Percentiles rank a stretch among this genome's conserved stretches.
These are phyloP conservation scores for Didymodactylos carnosus DNA, from an alignment of 2,888 invertebrate genomes.

Conservation along the genomic window DNA sequence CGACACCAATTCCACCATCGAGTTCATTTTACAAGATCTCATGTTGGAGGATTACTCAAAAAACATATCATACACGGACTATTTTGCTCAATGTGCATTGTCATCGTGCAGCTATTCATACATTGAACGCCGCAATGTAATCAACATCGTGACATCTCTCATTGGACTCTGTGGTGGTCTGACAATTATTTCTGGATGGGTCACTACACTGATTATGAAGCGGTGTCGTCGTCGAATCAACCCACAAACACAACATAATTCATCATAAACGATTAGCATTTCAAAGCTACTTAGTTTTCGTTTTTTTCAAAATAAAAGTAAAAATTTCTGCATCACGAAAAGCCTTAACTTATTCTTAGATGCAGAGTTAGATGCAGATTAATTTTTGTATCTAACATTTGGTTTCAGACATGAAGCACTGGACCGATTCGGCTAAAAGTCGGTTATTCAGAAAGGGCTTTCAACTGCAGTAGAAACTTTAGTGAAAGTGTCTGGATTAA, in stretches of 20 bases:
- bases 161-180: background rate
- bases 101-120: background rate
- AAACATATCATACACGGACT: background rate
- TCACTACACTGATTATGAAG: background rate
- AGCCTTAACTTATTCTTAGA: too few relatives aligned
- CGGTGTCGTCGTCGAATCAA: background rate
- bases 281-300: too few relatives aligned
- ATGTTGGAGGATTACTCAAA: background rate
- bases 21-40: background rate
- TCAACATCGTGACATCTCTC: background rate
- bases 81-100: background rate
- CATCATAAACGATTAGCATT: too few relatives aligned
- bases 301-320: too few relatives aligned
- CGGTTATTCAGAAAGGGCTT: too few relatives aligned
- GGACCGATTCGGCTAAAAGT: too few relatives aligned
- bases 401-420: too few relatives aligned
- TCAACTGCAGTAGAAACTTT: too few relatives aligned
- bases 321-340: too few relatives aligned
- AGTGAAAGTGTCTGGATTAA: too few relatives aligned
- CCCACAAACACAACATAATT: background rate
- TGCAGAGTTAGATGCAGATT: too few relatives aligned
- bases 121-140: background rate
- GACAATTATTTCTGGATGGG: background rate
- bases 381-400: too few relatives aligned
- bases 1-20: background rate